These are phyloP conservation scores for Coranthus polyacanthus DNA, from an alignment of 2,797 vertebrate species.

Conservation along the genomic window DNA sequence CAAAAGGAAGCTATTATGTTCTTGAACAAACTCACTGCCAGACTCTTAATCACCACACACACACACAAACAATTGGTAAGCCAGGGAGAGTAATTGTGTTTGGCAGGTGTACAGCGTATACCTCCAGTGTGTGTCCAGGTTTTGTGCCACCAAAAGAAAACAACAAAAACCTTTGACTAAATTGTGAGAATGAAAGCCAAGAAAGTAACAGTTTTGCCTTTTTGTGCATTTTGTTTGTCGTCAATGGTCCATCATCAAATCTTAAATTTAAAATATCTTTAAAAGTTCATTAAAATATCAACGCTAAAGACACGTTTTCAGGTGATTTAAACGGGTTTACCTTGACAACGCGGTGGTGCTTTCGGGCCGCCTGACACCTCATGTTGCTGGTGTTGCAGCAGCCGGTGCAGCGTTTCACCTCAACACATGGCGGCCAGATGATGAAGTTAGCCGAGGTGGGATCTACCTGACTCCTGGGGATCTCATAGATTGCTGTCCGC, in stretches of 20 bases:
- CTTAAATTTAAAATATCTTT: background rate
- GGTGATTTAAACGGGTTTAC: slow-evolving; percentile 67
- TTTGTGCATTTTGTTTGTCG: background rate
- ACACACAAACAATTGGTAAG: slow-evolving; percentile 27
- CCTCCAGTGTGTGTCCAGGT: slow-evolving; percentile 14
- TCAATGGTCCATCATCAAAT: no score
- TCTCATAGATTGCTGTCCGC: slow-evolving; percentile 94
- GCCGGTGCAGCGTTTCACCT: slow-evolving; percentile 95
- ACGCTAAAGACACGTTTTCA: background rate
- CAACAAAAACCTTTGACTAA: slow-evolving; percentile 15
- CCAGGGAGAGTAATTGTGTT: slow-evolving; percentile 34
- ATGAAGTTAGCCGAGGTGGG: slow-evolving; percentile 96
- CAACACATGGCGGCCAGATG: slow-evolving; percentile 97
- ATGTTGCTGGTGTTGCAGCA: slow-evolving; percentile 97
- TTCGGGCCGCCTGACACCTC: slow-evolving; percentile 90
- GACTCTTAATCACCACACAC: slow-evolving; percentile 31
- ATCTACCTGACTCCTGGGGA: slow-evolving; percentile 96
- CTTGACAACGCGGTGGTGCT: slow-evolving; percentile 93
- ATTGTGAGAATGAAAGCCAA: background rate
- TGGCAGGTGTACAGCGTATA: slow-evolving; percentile 48
- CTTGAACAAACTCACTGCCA: slow-evolving; percentile 40
- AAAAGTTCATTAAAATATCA: background rate
- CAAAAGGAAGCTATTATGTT: slow-evolving; percentile 61
- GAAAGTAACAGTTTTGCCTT: background rate
- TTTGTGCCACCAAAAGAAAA: slow-evolving; percentile 17